Conservation (phyloP, 53 echinoderm and acorn worm species). For the Holothuria scabra region DNA sequence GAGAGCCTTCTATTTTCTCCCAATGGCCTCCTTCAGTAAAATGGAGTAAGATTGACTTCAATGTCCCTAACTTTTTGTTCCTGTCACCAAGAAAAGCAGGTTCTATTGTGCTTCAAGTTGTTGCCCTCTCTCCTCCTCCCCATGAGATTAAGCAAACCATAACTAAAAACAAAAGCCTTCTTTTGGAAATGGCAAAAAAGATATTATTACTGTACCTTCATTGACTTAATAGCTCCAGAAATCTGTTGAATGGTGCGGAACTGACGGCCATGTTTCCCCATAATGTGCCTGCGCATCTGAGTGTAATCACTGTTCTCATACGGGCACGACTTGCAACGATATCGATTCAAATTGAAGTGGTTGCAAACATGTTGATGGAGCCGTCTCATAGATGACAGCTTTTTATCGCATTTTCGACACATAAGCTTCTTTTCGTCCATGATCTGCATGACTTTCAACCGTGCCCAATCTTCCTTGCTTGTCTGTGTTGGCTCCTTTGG, state of each 20-base stretch:
- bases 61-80: no score
- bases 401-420: slow-evolving; percentile 86
- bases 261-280: slow-evolving; percentile 92
- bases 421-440: slow-evolving; percentile 92
- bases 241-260: slow-evolving; percentile 92
- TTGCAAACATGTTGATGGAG: slow-evolving; percentile 93
- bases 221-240: slow-evolving; percentile 83
- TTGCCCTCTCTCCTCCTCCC: no score
- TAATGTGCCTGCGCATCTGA: slow-evolving; percentile 93
- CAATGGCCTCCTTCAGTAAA: no score
- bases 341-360: slow-evolving; percentile 92
- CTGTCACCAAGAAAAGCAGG: no score
- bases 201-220: slow-evolving; percentile 60
- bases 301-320: slow-evolving; percentile 95
- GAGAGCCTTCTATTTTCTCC: no score
- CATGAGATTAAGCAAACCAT: no score
- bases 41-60: no score
- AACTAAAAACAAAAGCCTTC: no score
- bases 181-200: no score
- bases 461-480: slow-evolving; percentile 75
- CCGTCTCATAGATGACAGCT: slow-evolving; percentile 76
- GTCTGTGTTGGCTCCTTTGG: slow-evolving; percentile 45
- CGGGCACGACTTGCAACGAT: slow-evolving; percentile 82
- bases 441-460: slow-evolving; percentile 77
- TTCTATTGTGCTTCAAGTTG: no score